These are phyloP conservation scores for Saccostrea cuccullata DNA, from an alignment of 1,140 invertebrate species.

Conservation along the genomic window DNA sequence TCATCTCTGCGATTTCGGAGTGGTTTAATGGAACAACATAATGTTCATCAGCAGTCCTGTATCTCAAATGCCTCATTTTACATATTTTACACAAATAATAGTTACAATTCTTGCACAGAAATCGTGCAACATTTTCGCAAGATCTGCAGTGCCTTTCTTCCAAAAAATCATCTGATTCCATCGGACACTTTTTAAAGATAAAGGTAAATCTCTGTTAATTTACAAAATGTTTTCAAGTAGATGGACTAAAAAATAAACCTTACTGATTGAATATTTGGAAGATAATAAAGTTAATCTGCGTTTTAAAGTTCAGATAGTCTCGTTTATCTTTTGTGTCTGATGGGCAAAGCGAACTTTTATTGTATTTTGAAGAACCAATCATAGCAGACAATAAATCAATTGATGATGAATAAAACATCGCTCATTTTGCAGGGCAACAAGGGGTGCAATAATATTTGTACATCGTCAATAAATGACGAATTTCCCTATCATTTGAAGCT, in stretches of 20 bases:
- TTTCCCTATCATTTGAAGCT: neutral
- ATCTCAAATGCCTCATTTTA: conserved; percentile 4
- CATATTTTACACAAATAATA: conserved; percentile 1
- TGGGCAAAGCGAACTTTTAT: no score
- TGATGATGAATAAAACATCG: conserved; percentile 19
- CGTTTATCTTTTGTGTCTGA: no score
- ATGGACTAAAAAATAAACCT: no score
- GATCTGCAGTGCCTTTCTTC: neutral
- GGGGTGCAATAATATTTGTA: conserved; percentile 15
- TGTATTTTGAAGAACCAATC: no score
- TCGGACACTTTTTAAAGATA: neutral
- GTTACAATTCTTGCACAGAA: neutral
- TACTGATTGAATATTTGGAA: no score
- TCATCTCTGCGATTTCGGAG: neutral
- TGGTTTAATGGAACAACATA: neutral
- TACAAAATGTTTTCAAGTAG: no score
- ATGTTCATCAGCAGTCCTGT: neutral
- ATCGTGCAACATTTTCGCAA: neutral
- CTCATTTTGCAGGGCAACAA: neutral
- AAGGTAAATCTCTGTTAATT: no score
- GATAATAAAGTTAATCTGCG: no score
- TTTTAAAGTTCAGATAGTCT: no score
- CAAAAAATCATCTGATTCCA: neutral
- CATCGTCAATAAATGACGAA: conserved; percentile 11
- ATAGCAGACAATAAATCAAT: neutral